A percentile compares a stretch with the other conserved stretches of the same genome.
phyloP scores from a whole-genome alignment of 2,888 invertebrate species.

The Trisateles emortualis region DNA sequence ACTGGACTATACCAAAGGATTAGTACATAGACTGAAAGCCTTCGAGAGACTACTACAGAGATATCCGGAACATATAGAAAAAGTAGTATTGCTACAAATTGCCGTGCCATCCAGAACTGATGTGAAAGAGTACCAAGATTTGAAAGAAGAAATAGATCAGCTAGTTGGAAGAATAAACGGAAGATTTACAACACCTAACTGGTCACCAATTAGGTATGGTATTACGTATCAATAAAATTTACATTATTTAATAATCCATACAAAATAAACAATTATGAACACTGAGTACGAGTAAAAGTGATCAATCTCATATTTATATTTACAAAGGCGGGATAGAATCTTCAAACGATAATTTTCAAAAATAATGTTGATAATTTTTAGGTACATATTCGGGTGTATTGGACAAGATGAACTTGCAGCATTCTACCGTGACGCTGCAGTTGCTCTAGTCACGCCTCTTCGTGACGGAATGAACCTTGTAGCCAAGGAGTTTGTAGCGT shows the following conservation, averaged over 20 bases:
- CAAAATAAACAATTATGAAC: too few species aligned
- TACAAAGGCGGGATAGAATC: too few species aligned
- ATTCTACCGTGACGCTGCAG: slow-evolving; percentile 94
- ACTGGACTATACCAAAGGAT: slow-evolving; percentile 96
- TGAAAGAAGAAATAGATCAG: slow-evolving; percentile 97
- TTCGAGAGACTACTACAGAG: slow-evolving; percentile 93
- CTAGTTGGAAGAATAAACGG: slow-evolving; percentile 95
- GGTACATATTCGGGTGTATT: slow-evolving; percentile 95
- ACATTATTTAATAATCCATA: too few species aligned
- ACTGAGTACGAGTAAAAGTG: too few species aligned
- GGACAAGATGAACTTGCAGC: slow-evolving; percentile 95
- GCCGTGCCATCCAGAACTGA: slow-evolving; percentile 96
- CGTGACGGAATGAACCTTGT: slow-evolving; percentile 97
- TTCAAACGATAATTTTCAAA: too few species aligned
- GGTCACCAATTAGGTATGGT: slow-evolving; percentile 93
- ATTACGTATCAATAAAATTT: background rate
- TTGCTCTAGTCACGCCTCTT: slow-evolving; percentile 95
- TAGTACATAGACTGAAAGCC: slow-evolving; percentile 93
- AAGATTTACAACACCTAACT: slow-evolving; percentile 95
- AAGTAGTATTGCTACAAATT: slow-evolving; percentile 93
- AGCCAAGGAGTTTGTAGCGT: slow-evolving; percentile 97
- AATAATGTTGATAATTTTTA: slow-evolving; percentile 39
- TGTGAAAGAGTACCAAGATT: slow-evolving; percentile 95
- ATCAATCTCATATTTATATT: too few species aligned
- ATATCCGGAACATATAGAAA: slow-evolving; percentile 94